Base-by-base conservation (phyloP, 2,888 invertebrate genomes). In the Bellardia pandia region DNA sequence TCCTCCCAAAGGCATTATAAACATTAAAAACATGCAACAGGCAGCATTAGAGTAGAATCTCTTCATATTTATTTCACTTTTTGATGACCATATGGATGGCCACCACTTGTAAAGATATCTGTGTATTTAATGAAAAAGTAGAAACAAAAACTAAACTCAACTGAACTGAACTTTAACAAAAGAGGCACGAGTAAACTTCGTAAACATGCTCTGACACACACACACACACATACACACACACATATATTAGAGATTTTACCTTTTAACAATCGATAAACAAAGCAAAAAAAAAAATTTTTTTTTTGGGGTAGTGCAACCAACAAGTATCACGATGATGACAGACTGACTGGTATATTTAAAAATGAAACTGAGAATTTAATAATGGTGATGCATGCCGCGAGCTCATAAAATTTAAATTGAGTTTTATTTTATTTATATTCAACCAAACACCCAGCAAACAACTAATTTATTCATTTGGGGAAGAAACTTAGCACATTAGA, bases 331-430 rank as follows among this genome's bases (percentile, higher is more conserved):
- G 42, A 64, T 53, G 53, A 62, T 58, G 72, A 58, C 37, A 68
- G 75, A 37, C 68, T 40, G 40, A 23, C 51, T 75, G 58, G 30
- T 72, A 30, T 7, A 51, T 69, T 60, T 42, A 69, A 58, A 72
- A 16, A 33, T 33, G 14, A 33, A 53, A 37, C 56, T 11, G 56
- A 53, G n/a, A 58, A 56, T 58, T 30, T n/a, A 62, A 48, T 69
- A 75, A 74, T 81, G 58, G 80, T 56, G 71, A 53, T 64, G 64
- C 60, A 69, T 69, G 81, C 81, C 75, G 68, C 48, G 75, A 75
- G 68, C 81, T 68, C 81, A 75, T 69, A 75, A 58, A 66, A 68
- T 68, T 68, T 75, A 69, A 82, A 82, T 75, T 60, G 51, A 82
- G 75, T 82, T 82, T 75, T 68, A 16, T 37, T 66, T 81, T 69